Percentiles rank a stretch among this genome's conserved stretches.
These are phyloP conservation scores for Rhinolophus sinicus DNA, from an alignment of 2,113 vertebrate genomes.

Conservation along the genomic window DNA sequence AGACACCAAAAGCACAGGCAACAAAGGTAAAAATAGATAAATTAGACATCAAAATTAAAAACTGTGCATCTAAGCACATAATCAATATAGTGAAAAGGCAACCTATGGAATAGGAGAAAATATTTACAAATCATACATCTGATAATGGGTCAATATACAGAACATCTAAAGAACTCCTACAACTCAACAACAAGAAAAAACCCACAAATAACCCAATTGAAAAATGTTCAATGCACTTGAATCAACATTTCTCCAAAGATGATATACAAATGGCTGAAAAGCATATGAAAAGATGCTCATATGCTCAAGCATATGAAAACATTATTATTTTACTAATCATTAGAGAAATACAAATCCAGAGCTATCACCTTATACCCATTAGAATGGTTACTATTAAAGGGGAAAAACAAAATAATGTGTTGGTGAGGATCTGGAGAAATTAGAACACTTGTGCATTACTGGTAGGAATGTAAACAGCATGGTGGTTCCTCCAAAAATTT, in stretches of 20 bases:
- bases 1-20: neutral
- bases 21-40: neutral
- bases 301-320: neutral
- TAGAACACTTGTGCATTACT: neutral
- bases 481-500: neutral
- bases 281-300: neutral
- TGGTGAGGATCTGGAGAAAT: neutral
- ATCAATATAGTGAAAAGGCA: neutral
- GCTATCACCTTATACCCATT: neutral
- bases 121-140: neutral
- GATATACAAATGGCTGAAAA: neutral
- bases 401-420: neutral
- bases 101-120: neutral
- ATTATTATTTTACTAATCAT: neutral
- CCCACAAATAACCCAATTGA: neutral
- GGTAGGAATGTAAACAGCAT: neutral
- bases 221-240: slow-evolving; percentile 37
- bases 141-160: no score
- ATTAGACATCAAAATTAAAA: neutral
- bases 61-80: neutral
- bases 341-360: slow-evolving; percentile 15
- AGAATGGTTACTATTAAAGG: neutral
- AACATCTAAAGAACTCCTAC: neutral
- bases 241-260: neutral
- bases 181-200: neutral